phyloP scores from a whole-genome alignment of 2,113 vertebrate species.

The Miniopterus natalensis region DNA sequence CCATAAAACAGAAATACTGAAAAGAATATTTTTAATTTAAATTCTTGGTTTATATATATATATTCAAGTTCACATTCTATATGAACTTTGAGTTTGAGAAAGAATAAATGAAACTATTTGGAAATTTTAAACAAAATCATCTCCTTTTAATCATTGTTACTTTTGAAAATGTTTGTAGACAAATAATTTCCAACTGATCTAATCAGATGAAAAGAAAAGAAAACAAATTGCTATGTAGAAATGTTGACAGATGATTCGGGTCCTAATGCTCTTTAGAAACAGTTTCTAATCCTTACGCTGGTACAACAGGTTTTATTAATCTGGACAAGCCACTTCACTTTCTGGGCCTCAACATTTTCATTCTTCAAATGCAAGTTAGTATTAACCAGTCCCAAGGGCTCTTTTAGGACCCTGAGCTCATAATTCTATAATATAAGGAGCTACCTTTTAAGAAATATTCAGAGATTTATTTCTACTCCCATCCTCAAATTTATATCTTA shows the following conservation, averaged over 20 bases:
- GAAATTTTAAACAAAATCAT: conserved; percentile 39
- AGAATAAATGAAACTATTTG: background rate
- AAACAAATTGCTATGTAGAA: background rate
- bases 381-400: background rate
- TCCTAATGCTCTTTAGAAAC: background rate
- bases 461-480: conserved; percentile 27
- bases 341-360: background rate
- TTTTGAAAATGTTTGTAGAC: background rate
- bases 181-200: background rate
- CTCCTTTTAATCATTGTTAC: background rate
- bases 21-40: background rate
- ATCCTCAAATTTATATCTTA: conserved; percentile 23
- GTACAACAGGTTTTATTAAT: background rate
- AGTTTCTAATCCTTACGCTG: background rate
- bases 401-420: background rate
- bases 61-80: background rate
- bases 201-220: background rate
- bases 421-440: background rate
- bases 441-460: background rate
- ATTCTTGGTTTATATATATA: background rate
- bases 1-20: background rate
- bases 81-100: background rate
- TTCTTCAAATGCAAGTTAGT: background rate
- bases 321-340: background rate
- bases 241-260: background rate